phyloP scores from a whole-genome alignment of 2,888 invertebrate species.

The Synergus laeviventris region DNA sequence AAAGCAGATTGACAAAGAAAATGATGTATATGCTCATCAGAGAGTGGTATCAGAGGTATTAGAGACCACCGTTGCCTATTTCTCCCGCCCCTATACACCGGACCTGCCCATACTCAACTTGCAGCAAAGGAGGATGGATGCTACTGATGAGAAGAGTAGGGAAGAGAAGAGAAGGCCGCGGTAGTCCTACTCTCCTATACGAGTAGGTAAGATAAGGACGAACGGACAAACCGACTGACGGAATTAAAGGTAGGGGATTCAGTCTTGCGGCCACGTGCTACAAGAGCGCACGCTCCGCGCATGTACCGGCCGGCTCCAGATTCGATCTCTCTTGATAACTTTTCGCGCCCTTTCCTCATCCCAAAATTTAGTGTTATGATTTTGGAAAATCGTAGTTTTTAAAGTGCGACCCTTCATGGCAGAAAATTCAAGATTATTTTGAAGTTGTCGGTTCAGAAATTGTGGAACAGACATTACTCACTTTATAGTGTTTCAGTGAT shows the following conservation, averaged over 20 bases:
- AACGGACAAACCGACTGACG: conserved; percentile 71
- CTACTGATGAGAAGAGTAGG: conserved; percentile 49
- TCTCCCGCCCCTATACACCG: conserved; percentile 37
- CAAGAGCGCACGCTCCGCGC: conserved; percentile 73
- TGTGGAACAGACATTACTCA: background rate
- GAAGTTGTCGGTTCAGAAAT: background rate
- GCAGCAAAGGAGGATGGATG: conserved; percentile 38
- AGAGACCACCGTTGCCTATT: conserved; percentile 31
- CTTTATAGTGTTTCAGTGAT: conserved; percentile 11
- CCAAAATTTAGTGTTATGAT: background rate
- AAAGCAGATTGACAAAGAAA: background rate
- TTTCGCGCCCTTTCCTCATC: conserved; percentile 54
- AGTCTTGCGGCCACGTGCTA: conserved; percentile 75
- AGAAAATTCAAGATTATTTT: background rate
- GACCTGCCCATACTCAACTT: conserved; percentile 40
- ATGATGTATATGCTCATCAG: conserved; percentile 24
- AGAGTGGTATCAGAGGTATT: conserved; percentile 37
- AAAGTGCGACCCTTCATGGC: background rate
- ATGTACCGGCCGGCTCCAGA: conserved; percentile 66
- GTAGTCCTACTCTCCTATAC: conserved; percentile 56
- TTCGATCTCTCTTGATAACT: conserved; percentile 58
- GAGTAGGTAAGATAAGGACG: conserved; percentile 69
- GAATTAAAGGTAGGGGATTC: conserved; percentile 72
- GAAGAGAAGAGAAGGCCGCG: conserved; percentile 54
- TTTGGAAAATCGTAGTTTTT: background rate